A percentile compares a stretch with the other conserved stretches of the same genome.
Evolutionary conservation across 2,113 vertebrate species (phyloP).

Genomic region (Corynorhinus townsendii): DNA sequence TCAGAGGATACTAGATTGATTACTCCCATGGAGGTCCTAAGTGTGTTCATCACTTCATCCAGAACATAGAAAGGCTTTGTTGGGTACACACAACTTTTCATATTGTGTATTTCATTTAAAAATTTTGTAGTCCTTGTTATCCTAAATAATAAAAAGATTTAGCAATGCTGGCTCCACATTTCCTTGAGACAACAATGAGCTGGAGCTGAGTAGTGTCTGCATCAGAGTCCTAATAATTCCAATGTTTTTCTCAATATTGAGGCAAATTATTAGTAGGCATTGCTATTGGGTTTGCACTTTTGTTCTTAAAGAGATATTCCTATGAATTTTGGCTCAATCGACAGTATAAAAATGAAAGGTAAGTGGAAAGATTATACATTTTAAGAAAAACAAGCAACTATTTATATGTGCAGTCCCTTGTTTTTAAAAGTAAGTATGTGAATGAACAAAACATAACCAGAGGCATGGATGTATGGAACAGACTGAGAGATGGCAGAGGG

Average conservation of each 20-base stretch:
- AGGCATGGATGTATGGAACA: neutral
- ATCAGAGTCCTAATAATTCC: neutral
- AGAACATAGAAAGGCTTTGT: neutral
- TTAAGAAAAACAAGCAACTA: neutral
- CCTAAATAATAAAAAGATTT: neutral
- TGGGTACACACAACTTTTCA: neutral
- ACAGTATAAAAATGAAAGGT: neutral
- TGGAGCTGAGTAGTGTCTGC: accelerated
- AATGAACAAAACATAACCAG: neutral
- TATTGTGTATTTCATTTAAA: neutral
- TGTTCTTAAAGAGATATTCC: neutral
- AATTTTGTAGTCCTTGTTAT: neutral
- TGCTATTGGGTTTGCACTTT: neutral
- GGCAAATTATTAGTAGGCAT: neutral
- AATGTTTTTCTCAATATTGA: neutral
- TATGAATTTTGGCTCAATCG: neutral
- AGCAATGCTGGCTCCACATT: neutral
- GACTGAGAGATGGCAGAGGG: neutral
- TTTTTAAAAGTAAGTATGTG: neutral
- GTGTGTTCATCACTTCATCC: neutral
- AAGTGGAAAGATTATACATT: neutral
- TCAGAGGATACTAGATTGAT: neutral
- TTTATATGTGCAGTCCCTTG: neutral
- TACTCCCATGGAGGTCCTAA: neutral
- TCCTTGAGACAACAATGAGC: neutral